Evolutionary conservation across 2,113 vertebrate species (phyloP), one percentile per base, ranked within the genome.

Genomic region (Oxygymnocypris stewartii): DNA sequence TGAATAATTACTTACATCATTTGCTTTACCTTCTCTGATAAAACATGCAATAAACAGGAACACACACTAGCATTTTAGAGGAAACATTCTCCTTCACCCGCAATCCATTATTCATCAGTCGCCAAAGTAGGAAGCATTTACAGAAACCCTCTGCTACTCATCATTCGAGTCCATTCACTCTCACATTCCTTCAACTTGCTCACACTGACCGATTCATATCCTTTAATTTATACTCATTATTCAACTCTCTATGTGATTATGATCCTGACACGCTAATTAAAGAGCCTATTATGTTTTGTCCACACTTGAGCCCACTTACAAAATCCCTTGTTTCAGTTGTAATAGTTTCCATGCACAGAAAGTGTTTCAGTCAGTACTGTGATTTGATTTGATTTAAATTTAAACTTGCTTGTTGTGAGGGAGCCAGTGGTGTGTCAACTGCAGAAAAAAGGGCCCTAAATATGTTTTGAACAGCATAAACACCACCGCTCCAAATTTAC

Each of bases 141-240:
- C 40, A 82, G 14, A 59, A 80, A 61, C 12, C 23, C 79, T 47
- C 40, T 13, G 40, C 79, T 47, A 44, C 63, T 73, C 67, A 37
- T 83, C 65, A 69, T 83, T 54, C 28, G 25, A 73, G 42, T 73
- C 67, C 65, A 54, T 73, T 71, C 28, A 28, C 42, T 31, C 65
- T n/a, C 63, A 5, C 9, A 82, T 10, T 31, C 42, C 25, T 69
- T 63, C 7, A 31, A 42, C 59, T 25, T n/a, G 13, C 16, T 51
- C 9, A 82, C 8, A 63, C 44, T 31, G 44, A 67, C 63, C 63
- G 6, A n/a, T 23, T 83, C 81, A 57, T 57, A 83, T 83, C 80
- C 80, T 82, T 81, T 44, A 9, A 71, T 49, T n/a, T 47, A 71
- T 35, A 47, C 63, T 69, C 80, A 71, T 69, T 31, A 82, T 82